These are phyloP conservation scores for Trichonephila clavipes DNA, from an alignment of 1,140 invertebrate species.

Conservation along the genomic window DNA sequence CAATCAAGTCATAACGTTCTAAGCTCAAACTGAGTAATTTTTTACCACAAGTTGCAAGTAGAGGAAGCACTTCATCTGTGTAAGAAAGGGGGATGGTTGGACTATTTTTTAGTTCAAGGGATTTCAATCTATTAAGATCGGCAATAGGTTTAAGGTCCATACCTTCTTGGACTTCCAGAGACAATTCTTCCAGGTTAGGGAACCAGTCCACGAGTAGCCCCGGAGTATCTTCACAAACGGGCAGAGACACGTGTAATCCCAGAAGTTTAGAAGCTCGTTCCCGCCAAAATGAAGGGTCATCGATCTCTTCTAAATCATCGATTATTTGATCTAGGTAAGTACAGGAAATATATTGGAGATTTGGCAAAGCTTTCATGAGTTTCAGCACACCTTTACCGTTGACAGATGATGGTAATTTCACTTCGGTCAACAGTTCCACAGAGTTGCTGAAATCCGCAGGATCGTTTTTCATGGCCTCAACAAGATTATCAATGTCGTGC, in stretches of 20 bases:
- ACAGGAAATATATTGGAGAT: slow-evolving; percentile 75
- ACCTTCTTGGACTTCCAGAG: slow-evolving; percentile 77
- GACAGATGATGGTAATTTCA: slow-evolving; percentile 77
- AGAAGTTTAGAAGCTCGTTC: slow-evolving; percentile 51
- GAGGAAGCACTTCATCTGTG: slow-evolving; percentile 76
- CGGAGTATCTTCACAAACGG: slow-evolving; percentile 76
- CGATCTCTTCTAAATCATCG: slow-evolving; percentile 43
- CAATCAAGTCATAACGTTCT: slow-evolving; percentile 78
- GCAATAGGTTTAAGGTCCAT: slow-evolving; percentile 76
- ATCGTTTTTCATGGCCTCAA: slow-evolving; percentile 11
- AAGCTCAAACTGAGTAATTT: slow-evolving; percentile 73
- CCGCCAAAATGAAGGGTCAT: slow-evolving; percentile 53
- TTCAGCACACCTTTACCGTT: slow-evolving; percentile 75
- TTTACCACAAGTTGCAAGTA: slow-evolving; percentile 76
- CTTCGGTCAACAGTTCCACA: slow-evolving; percentile 39
- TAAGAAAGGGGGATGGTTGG: slow-evolving; percentile 74
- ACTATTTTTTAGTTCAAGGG: slow-evolving; percentile 77
- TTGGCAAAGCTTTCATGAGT: slow-evolving; percentile 75
- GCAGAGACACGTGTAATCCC: slow-evolving; percentile 71
- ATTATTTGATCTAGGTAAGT: slow-evolving; percentile 77
- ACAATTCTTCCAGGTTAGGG: slow-evolving; percentile 76
- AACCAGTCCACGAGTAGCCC: slow-evolving; percentile 73
- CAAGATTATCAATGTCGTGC: slow-evolving; percentile 71
- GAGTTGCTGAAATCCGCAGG: background rate
- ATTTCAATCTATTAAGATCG: slow-evolving; percentile 60